Evolutionary conservation across 2,113 vertebrate genomes (phyloP), one percentile per base, ranked within the genome.

Genomic region (Colius striatus): DNA sequence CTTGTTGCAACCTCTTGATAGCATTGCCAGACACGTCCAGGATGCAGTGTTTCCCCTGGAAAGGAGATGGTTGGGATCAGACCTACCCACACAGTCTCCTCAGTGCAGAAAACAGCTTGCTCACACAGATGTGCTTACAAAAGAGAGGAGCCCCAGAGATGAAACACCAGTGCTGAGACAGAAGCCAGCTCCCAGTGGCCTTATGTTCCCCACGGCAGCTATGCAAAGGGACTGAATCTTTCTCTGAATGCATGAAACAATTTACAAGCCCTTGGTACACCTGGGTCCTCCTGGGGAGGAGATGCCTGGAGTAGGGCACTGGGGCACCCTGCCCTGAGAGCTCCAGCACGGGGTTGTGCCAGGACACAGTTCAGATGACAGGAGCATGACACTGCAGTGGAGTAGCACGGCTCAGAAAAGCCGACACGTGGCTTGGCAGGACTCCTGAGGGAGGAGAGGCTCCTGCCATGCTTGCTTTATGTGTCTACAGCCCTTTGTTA

Each of bases 1-100:
- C 99, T 98, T 99, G 99, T 97, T 99, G 99, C 98, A 99, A 98
- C 97, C 99, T 98, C 98, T 99, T 99, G 97, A 99, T 99, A 76
- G 99, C 99, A 80, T 99, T 99, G 94, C 99, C 99, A 66, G 99
- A 99, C 84, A 99, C 99, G 82, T 99, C 99, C 97, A 99, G 98
- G 96, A 99, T 99, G 97, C 99, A 99, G 97, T 99, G 99, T 93
- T 99, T 99, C 92, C 99, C 99, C 99, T 99, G 97, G 9, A 96
- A 95, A 94, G 95, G 91, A 89, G 87, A 87, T 1, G 16, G 2
- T 6, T 2, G 2, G 62, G 30, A 66, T 96, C 87, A 97, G 83
- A 88, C 12, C 58, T 47, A 61, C 83, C 72, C 72, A 72, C 81
- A 45, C 38, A 71, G 60, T 19, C 82, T 55, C 13, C n/a, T 20